Percentiles rank a stretch among this genome's conserved stretches.
Evolutionary conservation across 2,888 invertebrate species (phyloP).

Genomic region (Reticulitermes lucifugus): DNA sequence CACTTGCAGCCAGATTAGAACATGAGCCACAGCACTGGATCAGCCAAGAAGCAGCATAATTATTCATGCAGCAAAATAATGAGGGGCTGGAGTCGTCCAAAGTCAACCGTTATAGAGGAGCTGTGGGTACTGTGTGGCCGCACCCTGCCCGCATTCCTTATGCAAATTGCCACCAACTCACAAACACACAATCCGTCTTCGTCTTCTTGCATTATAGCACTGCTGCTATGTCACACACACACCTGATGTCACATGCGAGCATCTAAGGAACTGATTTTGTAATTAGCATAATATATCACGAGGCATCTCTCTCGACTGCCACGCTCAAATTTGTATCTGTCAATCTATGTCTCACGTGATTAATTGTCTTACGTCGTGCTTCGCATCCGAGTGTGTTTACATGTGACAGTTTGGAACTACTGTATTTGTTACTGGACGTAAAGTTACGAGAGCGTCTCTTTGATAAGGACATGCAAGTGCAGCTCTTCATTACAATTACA

Average conservation of each 20-base stretch:
- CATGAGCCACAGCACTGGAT: too few relatives aligned
- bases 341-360: conserved; percentile 41
- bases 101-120: too few relatives aligned
- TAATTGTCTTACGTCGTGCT: conserved; percentile 10
- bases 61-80: too few relatives aligned
- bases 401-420: not conserved
- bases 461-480: not conserved
- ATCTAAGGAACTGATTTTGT: conserved; percentile 34
- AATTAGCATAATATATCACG: conserved; percentile 46
- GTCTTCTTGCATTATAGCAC: not conserved
- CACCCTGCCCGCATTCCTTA: conserved; percentile 44
- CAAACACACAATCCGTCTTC: conserved; percentile 11
- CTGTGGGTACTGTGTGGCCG: not conserved
- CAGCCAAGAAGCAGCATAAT: too few relatives aligned
- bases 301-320: conserved; percentile 22
- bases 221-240: not conserved
- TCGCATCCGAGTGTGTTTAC: too few relatives aligned
- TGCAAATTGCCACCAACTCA: conserved; percentile 41
- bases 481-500: not conserved
- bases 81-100: too few relatives aligned
- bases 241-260: conserved; percentile 11
- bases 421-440: not conserved
- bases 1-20: too few relatives aligned
- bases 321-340: conserved; percentile 46
- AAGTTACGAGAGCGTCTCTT: not conserved